Evolutionary conservation across 2,797 vertebrate genomes (phyloP).

Genomic region (Acrocephalus scirpaceus): DNA sequence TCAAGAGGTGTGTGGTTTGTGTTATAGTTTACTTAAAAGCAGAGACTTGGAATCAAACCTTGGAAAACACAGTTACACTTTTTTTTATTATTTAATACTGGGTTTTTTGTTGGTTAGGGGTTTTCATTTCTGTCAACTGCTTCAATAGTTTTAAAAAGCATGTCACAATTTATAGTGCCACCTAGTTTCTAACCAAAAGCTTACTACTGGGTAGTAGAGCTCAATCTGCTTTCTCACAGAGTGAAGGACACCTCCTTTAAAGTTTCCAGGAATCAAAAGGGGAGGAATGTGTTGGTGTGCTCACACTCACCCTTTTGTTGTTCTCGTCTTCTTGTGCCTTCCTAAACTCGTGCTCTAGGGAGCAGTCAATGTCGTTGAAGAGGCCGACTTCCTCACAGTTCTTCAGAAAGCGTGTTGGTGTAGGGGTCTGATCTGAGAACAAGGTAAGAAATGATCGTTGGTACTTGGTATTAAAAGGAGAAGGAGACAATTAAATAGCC

Average conservation of each 20-base stretch:
- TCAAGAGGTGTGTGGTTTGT: constrained; percentile 46
- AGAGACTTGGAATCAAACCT: constrained; percentile 10
- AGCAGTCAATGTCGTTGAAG: constrained; percentile 96
- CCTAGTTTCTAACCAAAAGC: constrained; percentile 20
- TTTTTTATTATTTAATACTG: background rate
- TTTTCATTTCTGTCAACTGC: background rate
- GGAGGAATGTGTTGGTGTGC: background rate
- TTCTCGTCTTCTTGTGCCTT: constrained; percentile 97
- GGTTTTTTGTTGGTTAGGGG: background rate
- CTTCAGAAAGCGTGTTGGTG: constrained; percentile 97
- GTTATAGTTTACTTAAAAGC: constrained; percentile 19
- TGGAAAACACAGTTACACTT: background rate
- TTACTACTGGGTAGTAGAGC: background rate
- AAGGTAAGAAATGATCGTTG: background rate
- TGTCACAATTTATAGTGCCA: background rate
- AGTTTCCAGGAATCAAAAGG: background rate
- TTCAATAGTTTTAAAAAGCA: background rate
- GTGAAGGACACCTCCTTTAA: background rate
- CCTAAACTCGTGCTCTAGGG: constrained; percentile 96
- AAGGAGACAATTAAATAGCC: background rate
- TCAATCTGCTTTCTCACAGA: background rate
- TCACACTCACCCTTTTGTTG: constrained; percentile 90
- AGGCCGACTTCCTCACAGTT: constrained; percentile 98
- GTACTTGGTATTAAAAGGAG: background rate
- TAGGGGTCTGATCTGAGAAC: constrained; percentile 94